A percentile compares a stretch with the other conserved stretches of the same genome.
These are phyloP conservation scores for Menura novaehollandiae DNA, from an alignment of 2,113 vertebrate genomes.

Conservation along the genomic window DNA sequence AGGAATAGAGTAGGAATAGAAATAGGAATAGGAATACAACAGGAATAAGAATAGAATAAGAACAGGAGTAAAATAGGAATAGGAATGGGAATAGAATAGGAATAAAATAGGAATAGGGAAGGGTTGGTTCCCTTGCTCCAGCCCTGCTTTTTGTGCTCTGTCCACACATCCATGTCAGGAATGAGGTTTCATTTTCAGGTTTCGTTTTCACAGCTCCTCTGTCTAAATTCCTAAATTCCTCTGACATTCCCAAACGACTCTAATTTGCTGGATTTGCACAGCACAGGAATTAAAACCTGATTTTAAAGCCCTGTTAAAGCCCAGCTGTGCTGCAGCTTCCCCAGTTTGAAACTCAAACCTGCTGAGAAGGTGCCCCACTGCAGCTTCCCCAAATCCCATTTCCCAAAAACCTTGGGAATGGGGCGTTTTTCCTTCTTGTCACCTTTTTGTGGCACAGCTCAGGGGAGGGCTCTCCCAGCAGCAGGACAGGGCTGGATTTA, in stretches of 20 bases:
- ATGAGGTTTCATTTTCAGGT: neutral
- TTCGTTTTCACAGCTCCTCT: neutral
- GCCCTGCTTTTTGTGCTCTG: neutral
- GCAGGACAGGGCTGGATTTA: neutral
- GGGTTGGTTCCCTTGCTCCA: neutral
- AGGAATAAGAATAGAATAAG: too few relatives aligned
- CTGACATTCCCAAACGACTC: neutral
- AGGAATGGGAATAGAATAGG: neutral
- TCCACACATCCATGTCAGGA: neutral
- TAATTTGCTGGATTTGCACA: fast-evolving
- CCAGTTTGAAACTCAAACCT: neutral
- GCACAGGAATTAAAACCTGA: neutral
- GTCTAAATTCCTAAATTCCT: neutral
- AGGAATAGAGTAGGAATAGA: too few relatives aligned
- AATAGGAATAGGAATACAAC: too few relatives aligned
- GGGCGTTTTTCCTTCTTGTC: neutral
- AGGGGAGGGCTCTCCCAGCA: neutral
- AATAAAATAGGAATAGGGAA: neutral
- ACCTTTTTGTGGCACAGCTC: neutral
- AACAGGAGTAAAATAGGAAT: too few relatives aligned
- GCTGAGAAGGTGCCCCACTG: neutral
- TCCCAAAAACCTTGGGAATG: neutral
- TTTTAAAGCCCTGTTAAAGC: neutral
- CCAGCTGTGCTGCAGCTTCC: neutral
- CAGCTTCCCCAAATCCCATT: neutral